A percentile compares a stretch with the other conserved stretches of the same genome.
These are phyloP conservation scores for Leiothrix lutea DNA, from an alignment of 2,113 vertebrate genomes.

Conservation along the genomic window DNA sequence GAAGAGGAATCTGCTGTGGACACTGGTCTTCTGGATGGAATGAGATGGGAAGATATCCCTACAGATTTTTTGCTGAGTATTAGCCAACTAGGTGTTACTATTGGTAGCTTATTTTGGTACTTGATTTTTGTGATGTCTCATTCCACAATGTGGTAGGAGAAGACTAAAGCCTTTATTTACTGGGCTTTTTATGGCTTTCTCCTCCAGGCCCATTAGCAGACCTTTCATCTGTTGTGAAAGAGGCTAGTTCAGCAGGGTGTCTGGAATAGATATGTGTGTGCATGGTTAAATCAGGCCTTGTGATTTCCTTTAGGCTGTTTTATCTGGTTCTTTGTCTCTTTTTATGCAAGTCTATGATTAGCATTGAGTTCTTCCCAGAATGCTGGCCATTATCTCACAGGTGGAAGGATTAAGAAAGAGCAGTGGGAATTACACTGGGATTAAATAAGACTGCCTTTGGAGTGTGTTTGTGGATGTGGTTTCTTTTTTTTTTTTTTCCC, in stretches of 20 bases:
- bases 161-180: neutral
- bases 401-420: conserved; percentile 74
- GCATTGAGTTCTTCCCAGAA: conserved; percentile 66
- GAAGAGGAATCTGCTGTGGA: neutral
- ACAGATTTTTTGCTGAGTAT: neutral
- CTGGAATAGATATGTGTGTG: conserved; percentile 23
- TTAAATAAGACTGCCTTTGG: conserved; percentile 62
- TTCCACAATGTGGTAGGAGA: neutral
- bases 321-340: conserved; percentile 68
- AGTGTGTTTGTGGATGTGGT: neutral
- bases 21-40: neutral
- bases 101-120: neutral
- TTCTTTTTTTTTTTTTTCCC: neutral
- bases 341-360: conserved; percentile 72
- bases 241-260: neutral
- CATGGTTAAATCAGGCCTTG: conserved; percentile 55
- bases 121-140: neutral
- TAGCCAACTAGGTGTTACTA: neutral
- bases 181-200: neutral
- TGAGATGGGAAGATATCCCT: neutral
- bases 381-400: conserved; percentile 75
- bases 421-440: conserved; percentile 62
- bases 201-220: neutral
- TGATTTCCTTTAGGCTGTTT: conserved; percentile 48
- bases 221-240: conserved; percentile 19